These are phyloP conservation scores for Noctua janthina DNA, from an alignment of 2,888 invertebrate genomes.

Conservation along the genomic window DNA sequence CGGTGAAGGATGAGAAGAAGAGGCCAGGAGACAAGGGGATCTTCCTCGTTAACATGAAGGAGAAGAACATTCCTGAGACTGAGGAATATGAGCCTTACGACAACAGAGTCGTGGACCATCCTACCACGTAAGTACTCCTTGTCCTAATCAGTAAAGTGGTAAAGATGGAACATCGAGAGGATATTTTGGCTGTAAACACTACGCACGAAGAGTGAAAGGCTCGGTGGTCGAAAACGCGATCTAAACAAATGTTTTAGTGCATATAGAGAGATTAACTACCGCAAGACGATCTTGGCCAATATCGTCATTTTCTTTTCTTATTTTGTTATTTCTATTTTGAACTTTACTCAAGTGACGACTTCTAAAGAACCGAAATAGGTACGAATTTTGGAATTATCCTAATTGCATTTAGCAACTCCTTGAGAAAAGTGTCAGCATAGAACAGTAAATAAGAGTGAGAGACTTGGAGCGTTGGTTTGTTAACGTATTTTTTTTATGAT, in stretches of 20 bases:
- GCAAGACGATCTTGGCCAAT: background rate
- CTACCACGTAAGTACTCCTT: slow-evolving; percentile 92
- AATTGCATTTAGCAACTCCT: background rate
- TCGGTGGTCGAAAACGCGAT: background rate
- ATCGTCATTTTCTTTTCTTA: background rate
- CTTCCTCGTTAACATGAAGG: slow-evolving; percentile 86
- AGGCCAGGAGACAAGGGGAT: slow-evolving; percentile 82
- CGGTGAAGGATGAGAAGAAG: slow-evolving; percentile 85
- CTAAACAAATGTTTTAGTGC: background rate
- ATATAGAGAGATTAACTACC: background rate
- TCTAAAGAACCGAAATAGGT: background rate
- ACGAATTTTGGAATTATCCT: background rate
- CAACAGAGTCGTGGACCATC: slow-evolving; percentile 92
- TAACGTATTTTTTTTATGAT: background rate
- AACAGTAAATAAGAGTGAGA: background rate
- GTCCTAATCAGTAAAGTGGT: background rate
- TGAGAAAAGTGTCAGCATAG: background rate
- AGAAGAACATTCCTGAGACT: slow-evolving; percentile 87
- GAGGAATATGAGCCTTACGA: slow-evolving; percentile 93
- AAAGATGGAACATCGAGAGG: background rate
- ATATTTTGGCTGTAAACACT: background rate
- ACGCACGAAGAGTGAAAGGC: background rate
- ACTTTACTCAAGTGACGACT: background rate
- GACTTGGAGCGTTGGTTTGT: background rate
- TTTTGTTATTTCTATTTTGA: background rate